These are phyloP conservation scores for Cassiopea andromeda DNA, from an alignment of 30 jellyfish, hydroid and myxozoan species.

Conservation along the genomic window DNA sequence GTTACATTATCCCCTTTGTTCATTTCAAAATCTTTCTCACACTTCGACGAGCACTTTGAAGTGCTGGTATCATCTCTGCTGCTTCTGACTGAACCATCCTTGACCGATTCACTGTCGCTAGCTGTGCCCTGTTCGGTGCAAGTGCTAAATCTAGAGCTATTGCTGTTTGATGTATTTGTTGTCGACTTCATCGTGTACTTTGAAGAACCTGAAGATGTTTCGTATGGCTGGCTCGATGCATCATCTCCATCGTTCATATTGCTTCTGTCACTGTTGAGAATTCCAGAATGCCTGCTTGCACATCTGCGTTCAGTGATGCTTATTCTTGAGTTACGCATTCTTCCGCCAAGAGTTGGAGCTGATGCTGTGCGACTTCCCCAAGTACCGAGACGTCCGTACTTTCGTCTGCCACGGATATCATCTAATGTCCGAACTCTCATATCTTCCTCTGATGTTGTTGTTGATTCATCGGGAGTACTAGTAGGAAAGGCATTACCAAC, in stretches of 20 bases:
- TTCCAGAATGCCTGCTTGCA: conserved; percentile 74
- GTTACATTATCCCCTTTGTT: conserved; percentile 21
- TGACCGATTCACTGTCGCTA: conserved; percentile 69
- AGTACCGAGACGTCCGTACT: conserved; percentile 80
- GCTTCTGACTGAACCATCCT: conserved; percentile 11
- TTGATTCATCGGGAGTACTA: conserved; percentile 98
- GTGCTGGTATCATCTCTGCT: conserved; percentile 48
- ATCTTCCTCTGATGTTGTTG: conserved; percentile 93
- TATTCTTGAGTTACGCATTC: conserved; percentile 73
- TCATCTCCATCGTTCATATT: conserved; percentile 40
- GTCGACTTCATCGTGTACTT: conserved; percentile 80
- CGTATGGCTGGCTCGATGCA: conserved; percentile 85
- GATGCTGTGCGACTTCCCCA: conserved; percentile 99
- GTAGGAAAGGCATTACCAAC: conserved; percentile 94
- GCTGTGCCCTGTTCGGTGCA: conserved; percentile 78
- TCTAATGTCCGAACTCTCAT: conserved; percentile 92
- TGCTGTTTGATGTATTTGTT: conserved; percentile 65
- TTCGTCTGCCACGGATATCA: conserved; percentile 84
- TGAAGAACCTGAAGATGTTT: conserved; percentile 85
- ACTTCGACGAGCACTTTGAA: conserved; percentile 12
- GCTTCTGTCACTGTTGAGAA: conserved; percentile 42
- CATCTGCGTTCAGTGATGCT: conserved; percentile 70
- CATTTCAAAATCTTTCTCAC: conserved; percentile 25
- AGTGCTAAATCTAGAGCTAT: conserved; percentile 75
- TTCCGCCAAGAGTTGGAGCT: conserved; percentile 97